Percentiles rank a stretch among this genome's conserved stretches.
Evolutionary conservation across 2,888 invertebrate species (phyloP).

Genomic region (Ectemnius lituratus): DNA sequence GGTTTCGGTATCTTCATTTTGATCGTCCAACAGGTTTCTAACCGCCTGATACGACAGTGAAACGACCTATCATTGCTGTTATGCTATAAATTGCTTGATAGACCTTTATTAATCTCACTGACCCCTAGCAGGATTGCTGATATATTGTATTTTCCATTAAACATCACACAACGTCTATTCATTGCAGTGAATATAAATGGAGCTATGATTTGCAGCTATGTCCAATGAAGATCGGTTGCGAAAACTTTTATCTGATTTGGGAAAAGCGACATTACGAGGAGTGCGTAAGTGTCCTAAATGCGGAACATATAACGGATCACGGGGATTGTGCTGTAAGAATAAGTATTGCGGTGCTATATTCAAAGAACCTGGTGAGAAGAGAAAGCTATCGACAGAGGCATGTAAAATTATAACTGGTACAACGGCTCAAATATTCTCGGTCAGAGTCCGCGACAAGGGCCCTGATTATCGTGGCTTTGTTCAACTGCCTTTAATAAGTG

Average conservation of each 20-base stretch:
- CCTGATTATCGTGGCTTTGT: slow-evolving; percentile 88
- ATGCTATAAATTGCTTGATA: too few species aligned
- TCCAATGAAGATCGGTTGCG: slow-evolving; percentile 76
- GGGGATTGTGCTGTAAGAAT: slow-evolving; percentile 87
- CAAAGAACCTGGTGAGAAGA: slow-evolving; percentile 81
- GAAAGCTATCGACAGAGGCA: slow-evolving; percentile 82
- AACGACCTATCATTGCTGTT: too few species aligned
- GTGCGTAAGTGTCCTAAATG: slow-evolving; percentile 87
- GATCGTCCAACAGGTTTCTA: too few species aligned
- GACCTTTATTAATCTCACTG: too few species aligned
- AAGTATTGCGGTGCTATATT: slow-evolving; percentile 84
- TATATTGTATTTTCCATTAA: too few species aligned
- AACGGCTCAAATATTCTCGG: slow-evolving; percentile 83
- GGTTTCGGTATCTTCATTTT: too few species aligned
- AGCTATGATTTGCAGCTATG: slow-evolving; percentile 62
- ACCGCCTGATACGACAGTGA: too few species aligned
- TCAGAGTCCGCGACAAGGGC: slow-evolving; percentile 84
- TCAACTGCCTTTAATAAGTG: slow-evolving; percentile 77
- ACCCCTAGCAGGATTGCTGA: too few species aligned
- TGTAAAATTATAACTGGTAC: slow-evolving; percentile 83
- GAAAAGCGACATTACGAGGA: slow-evolving; percentile 84
- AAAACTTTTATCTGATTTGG: slow-evolving; percentile 80
- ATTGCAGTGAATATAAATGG: too few species aligned
- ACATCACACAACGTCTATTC: too few species aligned
- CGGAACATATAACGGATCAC: slow-evolving; percentile 86